Evolutionary conservation across 2,797 vertebrate genomes (phyloP).

Genomic region (Sparus aurata): DNA sequence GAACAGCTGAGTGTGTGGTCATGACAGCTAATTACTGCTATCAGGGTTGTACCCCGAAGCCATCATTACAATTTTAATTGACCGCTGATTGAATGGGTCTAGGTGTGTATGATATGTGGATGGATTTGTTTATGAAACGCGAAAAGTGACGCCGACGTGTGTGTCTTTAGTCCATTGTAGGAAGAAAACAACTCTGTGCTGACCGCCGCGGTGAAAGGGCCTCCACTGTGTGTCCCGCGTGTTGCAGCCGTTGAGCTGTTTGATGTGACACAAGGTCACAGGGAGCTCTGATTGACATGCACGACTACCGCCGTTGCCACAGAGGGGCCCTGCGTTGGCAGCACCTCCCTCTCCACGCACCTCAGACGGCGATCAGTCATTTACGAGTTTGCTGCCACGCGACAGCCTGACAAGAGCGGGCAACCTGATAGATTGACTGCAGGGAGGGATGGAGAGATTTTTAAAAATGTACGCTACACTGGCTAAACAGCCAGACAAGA

Average conservation of each 20-base stretch:
- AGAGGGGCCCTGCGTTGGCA: conserved; percentile 63
- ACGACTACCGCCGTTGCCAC: conserved; percentile 64
- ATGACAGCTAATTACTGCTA: conserved; percentile 23
- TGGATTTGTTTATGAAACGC: conserved; percentile 1
- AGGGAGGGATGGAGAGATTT: conserved; percentile 65
- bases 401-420: conserved; percentile 70
- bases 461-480: conserved; percentile 46
- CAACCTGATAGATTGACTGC: conserved; percentile 75
- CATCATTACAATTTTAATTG: conserved; percentile 16
- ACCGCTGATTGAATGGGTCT: conserved; percentile 3
- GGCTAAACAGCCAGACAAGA: conserved; percentile 42
- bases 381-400: conserved; percentile 59
- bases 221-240: neutral
- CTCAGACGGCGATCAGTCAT: conserved; percentile 77
- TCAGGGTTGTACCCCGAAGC: conserved; percentile 6
- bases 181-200: neutral
- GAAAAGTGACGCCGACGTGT: neutral
- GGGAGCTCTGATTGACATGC: conserved; percentile 71
- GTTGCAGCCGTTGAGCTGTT: conserved; percentile 34
- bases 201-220: conserved; percentile 10
- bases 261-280: conserved; percentile 77
- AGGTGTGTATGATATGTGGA: neutral
- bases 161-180: neutral
- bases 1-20: neutral
- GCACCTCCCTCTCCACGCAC: conserved; percentile 61